Percentiles rank a stretch among this genome's conserved stretches.
Conservation (phyloP, 2,888 invertebrate species). For the Nysson spinosus region DNA sequence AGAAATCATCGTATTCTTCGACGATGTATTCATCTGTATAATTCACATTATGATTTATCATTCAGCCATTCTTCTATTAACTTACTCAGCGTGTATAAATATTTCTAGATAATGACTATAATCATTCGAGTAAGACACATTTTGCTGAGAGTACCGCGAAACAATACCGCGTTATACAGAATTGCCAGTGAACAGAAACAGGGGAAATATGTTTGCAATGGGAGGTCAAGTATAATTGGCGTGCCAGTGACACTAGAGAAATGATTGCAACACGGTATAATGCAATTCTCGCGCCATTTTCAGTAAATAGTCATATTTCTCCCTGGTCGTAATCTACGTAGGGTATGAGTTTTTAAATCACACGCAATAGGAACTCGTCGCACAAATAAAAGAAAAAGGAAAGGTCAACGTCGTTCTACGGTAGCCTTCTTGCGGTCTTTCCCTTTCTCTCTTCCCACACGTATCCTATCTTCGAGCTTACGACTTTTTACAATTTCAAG, state of each 20-base stretch:
- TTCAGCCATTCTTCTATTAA: not conserved
- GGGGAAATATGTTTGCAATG: slow-evolving; percentile 24
- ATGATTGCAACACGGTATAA: slow-evolving; percentile 26
- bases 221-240: slow-evolving; percentile 47
- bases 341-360: slow-evolving; percentile 26
- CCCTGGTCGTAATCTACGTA: not conserved
- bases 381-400: slow-evolving; percentile 11
- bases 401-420: slow-evolving; percentile 30
- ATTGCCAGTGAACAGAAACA: slow-evolving; percentile 6
- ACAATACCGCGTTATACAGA: slow-evolving; percentile 11
- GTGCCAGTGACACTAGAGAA: slow-evolving; percentile 39
- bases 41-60: too few relatives aligned
- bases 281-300: slow-evolving; percentile 12
- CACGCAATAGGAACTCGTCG: not conserved
- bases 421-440: slow-evolving; percentile 16
- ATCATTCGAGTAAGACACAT: not conserved
- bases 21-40: too few relatives aligned
- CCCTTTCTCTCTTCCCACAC: not conserved
- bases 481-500: slow-evolving; percentile 14
- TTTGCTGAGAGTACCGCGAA: not conserved
- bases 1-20: too few relatives aligned
- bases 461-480: not conserved
- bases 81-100: not conserved
- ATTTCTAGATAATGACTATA: not conserved
- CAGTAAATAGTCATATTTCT: slow-evolving; percentile 1